Percentiles rank a stretch among this genome's conserved stretches.
Conservation (phyloP, 2,113 vertebrate species). For the Xenopus tropicalis region DNA sequence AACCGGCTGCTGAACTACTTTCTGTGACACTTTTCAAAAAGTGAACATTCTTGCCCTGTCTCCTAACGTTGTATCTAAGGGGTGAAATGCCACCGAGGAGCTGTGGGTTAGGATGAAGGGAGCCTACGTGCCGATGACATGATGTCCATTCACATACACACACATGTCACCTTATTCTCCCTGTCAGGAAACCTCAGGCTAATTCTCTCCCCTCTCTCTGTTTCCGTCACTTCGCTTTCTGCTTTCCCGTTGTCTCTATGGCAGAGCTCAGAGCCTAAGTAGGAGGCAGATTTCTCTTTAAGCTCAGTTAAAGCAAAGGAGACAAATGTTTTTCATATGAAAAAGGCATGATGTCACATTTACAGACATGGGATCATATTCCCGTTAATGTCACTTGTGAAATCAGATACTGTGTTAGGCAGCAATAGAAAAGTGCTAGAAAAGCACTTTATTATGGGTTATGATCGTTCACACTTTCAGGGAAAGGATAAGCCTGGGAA, state of each 20-base stretch:
- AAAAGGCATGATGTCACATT: too few species aligned
- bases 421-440: too few species aligned
- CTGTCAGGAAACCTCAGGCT: slow-evolving; percentile 59
- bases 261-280: background rate
- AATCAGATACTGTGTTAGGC: too few species aligned
- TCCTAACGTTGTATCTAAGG: slow-evolving; percentile 68
- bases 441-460: too few species aligned
- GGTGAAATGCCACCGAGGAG: slow-evolving; percentile 65
- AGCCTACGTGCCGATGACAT: slow-evolving; percentile 68
- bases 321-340: too few species aligned
- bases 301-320: background rate
- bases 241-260: slow-evolving; percentile 48
- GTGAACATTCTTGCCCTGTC: slow-evolving; percentile 73
- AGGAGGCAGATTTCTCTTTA: too few species aligned
- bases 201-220: slow-evolving; percentile 50
- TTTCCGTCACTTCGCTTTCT: slow-evolving; percentile 46
- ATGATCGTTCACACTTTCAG: too few species aligned
- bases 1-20: slow-evolving; percentile 57
- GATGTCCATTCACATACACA: slow-evolving; percentile 71
- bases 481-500: too few species aligned
- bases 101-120: slow-evolving; percentile 59
- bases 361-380: too few species aligned
- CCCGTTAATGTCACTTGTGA: too few species aligned
- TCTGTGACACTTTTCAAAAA: slow-evolving; percentile 71
- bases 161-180: slow-evolving; percentile 57